Base-by-base conservation (phyloP, 1,140 invertebrate species). In the Cephus cinctus region DNA sequence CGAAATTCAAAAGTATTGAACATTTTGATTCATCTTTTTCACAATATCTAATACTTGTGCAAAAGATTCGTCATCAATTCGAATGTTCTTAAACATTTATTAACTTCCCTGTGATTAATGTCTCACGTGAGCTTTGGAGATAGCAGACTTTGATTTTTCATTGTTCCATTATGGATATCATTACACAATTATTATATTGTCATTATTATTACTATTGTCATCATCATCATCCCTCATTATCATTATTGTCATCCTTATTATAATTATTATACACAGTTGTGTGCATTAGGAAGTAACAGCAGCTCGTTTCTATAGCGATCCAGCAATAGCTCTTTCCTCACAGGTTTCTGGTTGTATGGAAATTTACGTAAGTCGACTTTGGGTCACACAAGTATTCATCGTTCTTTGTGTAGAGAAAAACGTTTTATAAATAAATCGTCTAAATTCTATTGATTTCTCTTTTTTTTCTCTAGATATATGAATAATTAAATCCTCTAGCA, bases 381-480 rank as follows among this genome's bases (percentile, higher is more conserved):
- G 52, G 50, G 54, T 54, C 47, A 50, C 35, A 20, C 43, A 49
- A 57, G 30, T 54, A 56, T 30, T 54, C 59, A 53, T 53, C 46
- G 48, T 64, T 57, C 58, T 50, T n/a, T n/a, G n/a, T 67, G 61
- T 65, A 50, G 57, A 62, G 46, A 60, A 53, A 57, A 55, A 50
- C 47, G 39, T 67, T 67, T 67, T 63, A 52, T 67, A 67, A 67
- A 67, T 66, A 67, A 67, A 67, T 55, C 52, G 53, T 49, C 35
- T 41, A 61, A 61, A 59, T 45, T 47, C 39, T 39, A 53, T 52
- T 38, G 9, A 21, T 45, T 0, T 19, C 14, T 30, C 16, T 30
- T 40, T n/a, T n/a, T n/a, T n/a, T n/a, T n/a, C n/a, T n/a, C n/a
- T n/a, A n/a, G n/a, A n/a, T n/a, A n/a, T n/a, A n/a, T n/a, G n/a